A percentile compares a stretch with the other conserved stretches of the same genome.
Evolutionary conservation across 2,797 vertebrate species (phyloP).

Genomic region (Schizopygopsis malacanthus): DNA sequence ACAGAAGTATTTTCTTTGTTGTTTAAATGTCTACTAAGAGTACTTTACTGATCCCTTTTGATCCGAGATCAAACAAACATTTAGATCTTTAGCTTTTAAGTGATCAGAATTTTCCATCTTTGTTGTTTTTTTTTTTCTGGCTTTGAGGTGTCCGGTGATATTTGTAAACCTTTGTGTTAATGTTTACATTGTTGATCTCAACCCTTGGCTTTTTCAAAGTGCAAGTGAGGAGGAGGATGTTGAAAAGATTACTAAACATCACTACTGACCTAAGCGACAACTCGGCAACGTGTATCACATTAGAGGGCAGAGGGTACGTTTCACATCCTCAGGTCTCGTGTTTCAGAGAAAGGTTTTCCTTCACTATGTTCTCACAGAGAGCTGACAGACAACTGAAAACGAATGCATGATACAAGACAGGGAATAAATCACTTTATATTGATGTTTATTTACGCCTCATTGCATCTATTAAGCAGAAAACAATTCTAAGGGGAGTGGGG

Average conservation of each 20-base stretch:
- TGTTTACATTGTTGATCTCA: conserved; percentile 27
- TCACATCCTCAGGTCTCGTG: conserved; percentile 68
- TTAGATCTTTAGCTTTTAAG: background rate
- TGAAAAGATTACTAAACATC: conserved; percentile 63
- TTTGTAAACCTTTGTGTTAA: conserved; percentile 16
- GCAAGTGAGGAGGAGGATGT: conserved; percentile 36
- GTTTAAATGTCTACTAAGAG: background rate
- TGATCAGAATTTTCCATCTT: background rate
- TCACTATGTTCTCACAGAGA: conserved; percentile 67
- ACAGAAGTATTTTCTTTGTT: background rate
- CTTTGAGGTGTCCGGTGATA: background rate
- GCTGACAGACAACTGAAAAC: conserved; percentile 64
- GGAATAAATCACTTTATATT: conserved; percentile 16
- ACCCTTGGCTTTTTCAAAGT: conserved; percentile 12
- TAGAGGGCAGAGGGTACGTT: conserved; percentile 65
- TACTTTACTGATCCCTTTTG: conserved; percentile 1
- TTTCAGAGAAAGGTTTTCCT: conserved; percentile 66
- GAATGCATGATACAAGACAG: conserved; percentile 51
- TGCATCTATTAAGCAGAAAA: background rate
- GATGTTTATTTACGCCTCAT: conserved; percentile 1
- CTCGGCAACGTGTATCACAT: conserved; percentile 69
- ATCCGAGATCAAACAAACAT: conserved; percentile 32
- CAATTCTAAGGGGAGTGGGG: background rate
- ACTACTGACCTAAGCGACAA: conserved; percentile 65
- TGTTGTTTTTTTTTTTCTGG: conserved; percentile 6